Base-by-base conservation (phyloP, 2,888 invertebrate genomes). In the Eilema griseolum region DNA sequence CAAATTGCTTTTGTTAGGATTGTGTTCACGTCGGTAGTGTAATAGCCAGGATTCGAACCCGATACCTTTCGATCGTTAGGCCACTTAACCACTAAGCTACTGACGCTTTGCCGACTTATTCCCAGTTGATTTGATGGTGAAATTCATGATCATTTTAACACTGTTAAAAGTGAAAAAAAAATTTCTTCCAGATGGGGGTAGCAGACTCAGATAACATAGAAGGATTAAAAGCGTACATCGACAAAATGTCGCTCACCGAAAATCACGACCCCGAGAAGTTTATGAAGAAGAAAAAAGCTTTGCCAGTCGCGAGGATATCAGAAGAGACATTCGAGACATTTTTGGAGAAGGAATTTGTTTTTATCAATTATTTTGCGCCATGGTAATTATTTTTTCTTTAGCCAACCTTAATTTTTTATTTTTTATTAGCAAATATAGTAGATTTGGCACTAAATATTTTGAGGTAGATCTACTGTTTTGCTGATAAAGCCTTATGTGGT, bases 291-390 rank as follows among this genome's bases (percentile, higher is more conserved):
- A 86, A 94, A 82, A 95, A 95, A 78, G 88, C 85, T 1, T 70
- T 94, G 24, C 95, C 96, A 0, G 97, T 97, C 2, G 91, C 96
- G 11, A 93, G 96, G 61, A 95, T 98, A 72, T 97, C 96, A 0
- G 97, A 96, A 37, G 97, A 97, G 65, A 97, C 96, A 70, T 98
- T 98, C 85, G 96, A 97, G 59, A 95, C 97, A 46, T 96, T 96
- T 69, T 94, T 98, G 57, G 96, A 97, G 77, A 96, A 96, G 31
- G 98, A 98, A 67, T 90, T 97, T 41, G 97, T 97, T 0, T 98
- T 98, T 86, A 96, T 98, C 37, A 98, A 98, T 90, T 98, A 98
- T 88, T 98, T 97, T 93, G 98, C 98, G 3, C 98, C 98, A 2
- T 98, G 98, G 98, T 96, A 92, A 90, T 73, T 79, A 65, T n/a